A percentile compares a stretch with the other conserved stretches of the same genome.
Evolutionary conservation across 2,113 vertebrate genomes (phyloP).

Genomic region (Saguinus imperator): DNA sequence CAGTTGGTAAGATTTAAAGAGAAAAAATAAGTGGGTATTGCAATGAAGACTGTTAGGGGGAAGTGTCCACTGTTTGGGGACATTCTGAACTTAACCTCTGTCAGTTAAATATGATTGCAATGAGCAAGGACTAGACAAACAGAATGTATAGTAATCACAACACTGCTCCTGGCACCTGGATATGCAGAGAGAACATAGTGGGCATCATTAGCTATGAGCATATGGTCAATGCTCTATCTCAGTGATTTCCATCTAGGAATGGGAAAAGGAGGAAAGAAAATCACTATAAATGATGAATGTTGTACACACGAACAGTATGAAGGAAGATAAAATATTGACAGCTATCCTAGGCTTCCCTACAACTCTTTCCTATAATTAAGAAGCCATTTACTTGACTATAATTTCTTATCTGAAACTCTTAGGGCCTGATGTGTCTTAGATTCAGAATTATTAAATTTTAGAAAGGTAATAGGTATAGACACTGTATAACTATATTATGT

Average conservation of each 20-base stretch:
- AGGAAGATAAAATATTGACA: constrained; percentile 16
- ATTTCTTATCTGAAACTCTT: constrained; percentile 2
- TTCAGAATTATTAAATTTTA: constrained; percentile 41
- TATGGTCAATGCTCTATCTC: not conserved
- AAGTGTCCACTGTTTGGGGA: not conserved
- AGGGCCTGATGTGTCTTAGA: not conserved
- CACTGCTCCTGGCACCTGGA: not conserved
- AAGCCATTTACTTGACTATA: not conserved
- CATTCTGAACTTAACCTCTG: constrained; percentile 13
- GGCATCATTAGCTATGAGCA: not conserved
- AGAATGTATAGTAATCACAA: not conserved
- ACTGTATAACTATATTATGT: not conserved
- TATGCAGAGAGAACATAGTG: not conserved
- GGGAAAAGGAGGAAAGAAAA: constrained; percentile 25
- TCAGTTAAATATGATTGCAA: constrained; percentile 34
- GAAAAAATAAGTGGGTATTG: not conserved
- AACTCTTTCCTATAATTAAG: not conserved
- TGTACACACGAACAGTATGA: not conserved
- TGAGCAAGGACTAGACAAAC: constrained; percentile 31
- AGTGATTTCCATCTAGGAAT: not conserved
- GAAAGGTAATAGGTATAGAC: not conserved
- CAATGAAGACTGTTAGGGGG: not conserved
- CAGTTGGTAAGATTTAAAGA: not conserved
- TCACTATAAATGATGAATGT: not conserved
- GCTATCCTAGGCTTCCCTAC: not conserved